Conservation (phyloP, 2,797 vertebrate species). For the Odontamblyopus rebecca region DNA sequence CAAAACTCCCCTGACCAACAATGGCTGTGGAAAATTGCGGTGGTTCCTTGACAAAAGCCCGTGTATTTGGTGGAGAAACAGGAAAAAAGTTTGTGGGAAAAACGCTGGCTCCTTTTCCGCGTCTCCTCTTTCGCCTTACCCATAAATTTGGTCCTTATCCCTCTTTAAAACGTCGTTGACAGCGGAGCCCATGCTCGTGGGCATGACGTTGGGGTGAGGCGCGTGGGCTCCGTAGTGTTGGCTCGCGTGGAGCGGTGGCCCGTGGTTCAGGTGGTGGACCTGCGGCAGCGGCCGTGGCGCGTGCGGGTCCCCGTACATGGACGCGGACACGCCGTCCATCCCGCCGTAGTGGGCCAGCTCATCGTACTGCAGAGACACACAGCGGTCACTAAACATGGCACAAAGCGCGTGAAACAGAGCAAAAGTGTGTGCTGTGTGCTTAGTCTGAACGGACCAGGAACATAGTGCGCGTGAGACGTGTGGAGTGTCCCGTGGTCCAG, state of each 20-base stretch:
- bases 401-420: constrained; percentile 10
- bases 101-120: background rate
- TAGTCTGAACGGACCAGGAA: constrained; percentile 4
- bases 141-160: constrained; percentile 99
- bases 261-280: constrained; percentile 99
- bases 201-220: constrained; percentile 98
- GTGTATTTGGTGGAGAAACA: constrained; percentile 30
- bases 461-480: constrained; percentile 50
- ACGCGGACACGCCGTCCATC: constrained; percentile 98
- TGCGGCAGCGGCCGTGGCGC: constrained; percentile 97
- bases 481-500: constrained; percentile 66
- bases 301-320: constrained; percentile 99
- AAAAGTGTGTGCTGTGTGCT: constrained; percentile 25
- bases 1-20: constrained; percentile 54
- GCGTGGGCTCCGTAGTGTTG: constrained; percentile 99
- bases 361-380: constrained; percentile 90
- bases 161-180: constrained; percentile 99
- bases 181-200: constrained; percentile 98
- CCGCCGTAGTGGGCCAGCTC: constrained; percentile 99
- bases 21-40: constrained; percentile 38
- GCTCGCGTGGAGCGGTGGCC: constrained; percentile 96
- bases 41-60: constrained; percentile 35
- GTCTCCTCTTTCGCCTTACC: constrained; percentile 79
- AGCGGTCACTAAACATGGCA: constrained; percentile 12
- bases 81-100: constrained; percentile 21